Evolutionary conservation across 2,113 vertebrate species (phyloP).

Genomic region (Serilophus lunatus): DNA sequence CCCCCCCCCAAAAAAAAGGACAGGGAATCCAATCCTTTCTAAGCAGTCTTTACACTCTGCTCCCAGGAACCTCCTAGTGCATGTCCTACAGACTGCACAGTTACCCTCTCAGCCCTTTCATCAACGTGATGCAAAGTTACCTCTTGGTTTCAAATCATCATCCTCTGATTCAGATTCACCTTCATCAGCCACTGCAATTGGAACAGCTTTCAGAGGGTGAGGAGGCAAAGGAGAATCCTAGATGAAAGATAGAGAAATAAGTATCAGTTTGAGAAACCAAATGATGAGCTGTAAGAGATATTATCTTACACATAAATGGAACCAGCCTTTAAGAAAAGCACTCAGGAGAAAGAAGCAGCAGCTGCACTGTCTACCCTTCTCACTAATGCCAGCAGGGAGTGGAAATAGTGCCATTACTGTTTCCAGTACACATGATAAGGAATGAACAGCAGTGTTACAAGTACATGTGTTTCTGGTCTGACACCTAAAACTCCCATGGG

Average conservation of each 20-base stretch:
- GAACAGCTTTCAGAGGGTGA: conserved; percentile 87
- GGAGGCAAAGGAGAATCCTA: conserved; percentile 76
- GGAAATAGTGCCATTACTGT: background rate
- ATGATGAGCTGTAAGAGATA: background rate
- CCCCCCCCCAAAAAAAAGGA: too few species aligned
- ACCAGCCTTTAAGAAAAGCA: background rate
- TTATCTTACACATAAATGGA: background rate
- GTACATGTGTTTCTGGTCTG: background rate
- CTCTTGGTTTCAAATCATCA: conserved; percentile 95
- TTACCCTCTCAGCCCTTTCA: background rate
- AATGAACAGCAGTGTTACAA: background rate
- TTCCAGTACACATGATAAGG: background rate
- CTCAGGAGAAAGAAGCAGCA: background rate
- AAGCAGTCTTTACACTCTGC: background rate
- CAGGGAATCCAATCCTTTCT: background rate
- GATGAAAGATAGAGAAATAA: background rate
- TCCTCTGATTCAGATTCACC: conserved; percentile 95
- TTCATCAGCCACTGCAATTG: conserved; percentile 93
- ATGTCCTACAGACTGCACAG: background rate
- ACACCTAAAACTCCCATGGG: background rate
- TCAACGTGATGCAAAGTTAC: conserved; percentile 52
- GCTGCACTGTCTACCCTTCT: background rate
- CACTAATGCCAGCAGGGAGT: background rate
- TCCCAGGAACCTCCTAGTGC: background rate
- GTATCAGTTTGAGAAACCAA: background rate